Conservation (phyloP, 2,113 vertebrate genomes). For the Bubalus kerabau region DNA sequence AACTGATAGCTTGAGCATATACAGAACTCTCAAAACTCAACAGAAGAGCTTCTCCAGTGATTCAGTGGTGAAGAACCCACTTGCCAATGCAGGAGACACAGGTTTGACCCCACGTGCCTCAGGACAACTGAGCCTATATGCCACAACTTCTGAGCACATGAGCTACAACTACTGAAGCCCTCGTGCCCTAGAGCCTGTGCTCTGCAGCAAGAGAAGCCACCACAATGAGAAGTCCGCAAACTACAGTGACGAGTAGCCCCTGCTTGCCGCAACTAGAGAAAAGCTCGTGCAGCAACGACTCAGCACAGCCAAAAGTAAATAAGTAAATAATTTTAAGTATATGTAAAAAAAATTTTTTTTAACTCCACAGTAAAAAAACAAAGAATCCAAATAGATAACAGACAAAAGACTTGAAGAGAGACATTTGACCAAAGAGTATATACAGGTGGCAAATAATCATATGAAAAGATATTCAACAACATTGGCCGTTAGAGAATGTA, state of each 20-base stretch:
- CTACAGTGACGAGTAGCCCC: neutral
- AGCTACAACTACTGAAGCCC: neutral
- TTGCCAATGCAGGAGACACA: neutral
- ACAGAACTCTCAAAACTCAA: neutral
- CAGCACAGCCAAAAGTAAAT: neutral
- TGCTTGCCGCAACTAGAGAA: neutral
- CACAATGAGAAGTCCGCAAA: fast-evolving
- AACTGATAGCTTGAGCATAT: neutral
- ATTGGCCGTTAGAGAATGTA: neutral
- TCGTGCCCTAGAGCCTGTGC: fast-evolving
- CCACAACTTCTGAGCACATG: neutral
- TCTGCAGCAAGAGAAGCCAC: neutral
- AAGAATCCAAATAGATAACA: neutral
- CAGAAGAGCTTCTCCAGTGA: neutral
- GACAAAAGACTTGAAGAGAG: neutral
- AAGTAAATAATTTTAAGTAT: neutral
- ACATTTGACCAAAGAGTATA: neutral
- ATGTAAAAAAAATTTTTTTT: neutral
- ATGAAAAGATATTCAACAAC: neutral
- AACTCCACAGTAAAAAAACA: neutral
- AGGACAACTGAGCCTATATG: neutral
- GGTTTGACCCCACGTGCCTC: neutral
- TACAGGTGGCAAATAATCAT: neutral
- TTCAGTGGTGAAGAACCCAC: neutral
- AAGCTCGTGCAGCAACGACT: neutral